Evolutionary conservation across 2,888 invertebrate species (phyloP).

Genomic region (Drosophila quinaria): DNA sequence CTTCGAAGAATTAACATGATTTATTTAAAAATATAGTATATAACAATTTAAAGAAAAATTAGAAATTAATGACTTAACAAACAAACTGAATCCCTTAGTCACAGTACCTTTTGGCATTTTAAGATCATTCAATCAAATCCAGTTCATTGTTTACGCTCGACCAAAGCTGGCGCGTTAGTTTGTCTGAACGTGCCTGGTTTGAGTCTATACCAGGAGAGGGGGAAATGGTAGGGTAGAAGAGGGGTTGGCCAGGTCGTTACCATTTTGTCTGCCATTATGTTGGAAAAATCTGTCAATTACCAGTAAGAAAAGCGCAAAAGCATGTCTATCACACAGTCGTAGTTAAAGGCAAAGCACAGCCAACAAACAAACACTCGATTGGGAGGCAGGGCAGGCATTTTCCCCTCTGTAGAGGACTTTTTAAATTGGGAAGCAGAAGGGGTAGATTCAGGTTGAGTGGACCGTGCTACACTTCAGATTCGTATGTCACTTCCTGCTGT

Average conservation of each 20-base stretch:
- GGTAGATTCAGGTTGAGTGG: conserved; percentile 20
- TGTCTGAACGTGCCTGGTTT: conserved; percentile 27
- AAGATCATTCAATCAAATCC: conserved; percentile 47
- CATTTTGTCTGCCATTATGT: conserved; percentile 73
- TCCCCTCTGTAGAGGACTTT: not conserved
- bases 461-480: conserved; percentile 22
- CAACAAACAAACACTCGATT: conserved; percentile 36
- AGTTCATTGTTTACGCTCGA: conserved; percentile 54
- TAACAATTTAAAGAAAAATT: no score
- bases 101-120: not conserved
- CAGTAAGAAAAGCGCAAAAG: conserved; percentile 75
- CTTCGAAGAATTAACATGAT: no score
- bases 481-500: not conserved
- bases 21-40: no score
- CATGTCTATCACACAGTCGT: conserved; percentile 63
- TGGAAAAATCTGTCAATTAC: conserved; percentile 79
- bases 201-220: not conserved
- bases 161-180: conserved; percentile 43
- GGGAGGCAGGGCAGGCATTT: not conserved
- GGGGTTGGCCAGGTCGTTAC: conserved; percentile 56
- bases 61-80: no score
- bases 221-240: not conserved
- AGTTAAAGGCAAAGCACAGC: conserved; percentile 25
- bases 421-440: not conserved
- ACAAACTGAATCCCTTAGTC: not conserved